Evolutionary conservation across 2,888 invertebrate species (phyloP), one percentile per base, ranked within the genome.

Genomic region (Harpalus rubripes): DNA sequence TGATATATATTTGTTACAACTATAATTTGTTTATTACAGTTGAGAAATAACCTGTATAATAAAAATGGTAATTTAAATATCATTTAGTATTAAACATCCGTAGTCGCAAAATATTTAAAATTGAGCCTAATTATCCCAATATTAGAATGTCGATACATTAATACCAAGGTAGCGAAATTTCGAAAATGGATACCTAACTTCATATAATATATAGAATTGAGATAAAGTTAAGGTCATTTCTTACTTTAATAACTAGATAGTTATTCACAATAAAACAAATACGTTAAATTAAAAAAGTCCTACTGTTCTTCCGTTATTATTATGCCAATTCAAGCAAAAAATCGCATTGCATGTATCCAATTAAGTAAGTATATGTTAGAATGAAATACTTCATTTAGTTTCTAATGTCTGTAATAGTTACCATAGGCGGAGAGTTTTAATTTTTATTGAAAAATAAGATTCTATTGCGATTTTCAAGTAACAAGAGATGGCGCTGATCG

Each of bases 141-240:
- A 59, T 59, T 59, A 59, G 59, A 59, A 59, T 59, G 59, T 16
- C 59, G 18, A 59, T 59, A 59, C 59, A 59, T 59, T 59, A 59
- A 16, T 6, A 16, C 15, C 59, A 59, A 59, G 59, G 59, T 16
- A 18, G 59, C 59, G 6, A 59, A 59, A 59, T 59, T 16, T 59
- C 16, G 16, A 59, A 59, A 59, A 59, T 8, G 7, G 12, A 7
- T 56, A n/a, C 1, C 59, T 8, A n/a, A 10, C 59, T 8, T 59
- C 7, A 16, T 18, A 7, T 59, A 59, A 18, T 59, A 59, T 7
- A n/a, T 15, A 32, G 5, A 56, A 56, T 12, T 7, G n/a, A 56
- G n/a, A 56, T 6, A 18, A 59, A 59, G 16, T 59, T 59, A 59
- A 59, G 59, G 59, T 59, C 59, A 18, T 7, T 16, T 18, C 15